These are phyloP conservation scores for Lipophrys pholis DNA, from an alignment of 2,113 vertebrate species.

Conservation along the genomic window DNA sequence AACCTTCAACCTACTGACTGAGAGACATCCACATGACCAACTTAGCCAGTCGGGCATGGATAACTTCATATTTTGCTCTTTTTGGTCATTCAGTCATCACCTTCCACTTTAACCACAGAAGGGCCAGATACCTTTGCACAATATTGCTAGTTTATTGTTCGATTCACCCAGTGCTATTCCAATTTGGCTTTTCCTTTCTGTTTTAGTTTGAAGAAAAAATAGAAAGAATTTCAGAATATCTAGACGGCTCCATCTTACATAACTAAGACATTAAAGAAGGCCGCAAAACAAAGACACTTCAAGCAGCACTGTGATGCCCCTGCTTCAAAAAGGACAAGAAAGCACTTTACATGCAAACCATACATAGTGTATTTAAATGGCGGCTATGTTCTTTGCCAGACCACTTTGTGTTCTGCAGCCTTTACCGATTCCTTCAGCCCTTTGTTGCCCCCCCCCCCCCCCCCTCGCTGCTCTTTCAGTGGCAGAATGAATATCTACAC, in stretches of 20 bases:
- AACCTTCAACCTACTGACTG: too few relatives aligned
- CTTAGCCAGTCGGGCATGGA: too few relatives aligned
- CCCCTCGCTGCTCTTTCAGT: conserved; percentile 23
- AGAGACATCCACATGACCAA: too few relatives aligned
- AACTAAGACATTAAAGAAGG: not conserved
- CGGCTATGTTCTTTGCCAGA: conserved; percentile 73
- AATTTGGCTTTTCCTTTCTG: not conserved
- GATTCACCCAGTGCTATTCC: not conserved
- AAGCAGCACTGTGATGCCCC: conserved; percentile 23
- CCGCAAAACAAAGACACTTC: conserved; percentile 10
- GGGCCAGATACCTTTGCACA: too few relatives aligned
- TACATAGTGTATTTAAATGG: conserved; percentile 49
- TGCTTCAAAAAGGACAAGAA: conserved; percentile 24
- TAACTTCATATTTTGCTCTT: too few relatives aligned
- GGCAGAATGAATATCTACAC: conserved; percentile 67
- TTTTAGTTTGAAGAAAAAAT: not conserved
- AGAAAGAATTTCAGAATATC: conserved; percentile 8
- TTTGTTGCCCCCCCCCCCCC: conserved; percentile 35
- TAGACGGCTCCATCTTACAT: not conserved
- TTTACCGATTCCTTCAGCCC: conserved; percentile 36
- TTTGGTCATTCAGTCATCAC: too few relatives aligned
- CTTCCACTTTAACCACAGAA: too few relatives aligned
- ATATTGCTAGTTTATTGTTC: not conserved
- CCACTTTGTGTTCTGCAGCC: conserved; percentile 54
- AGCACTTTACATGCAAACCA: conserved; percentile 59